Evolutionary conservation across 2,888 invertebrate species (phyloP), one percentile per base, ranked within the genome.

Genomic region (Deroplatys truncata): DNA sequence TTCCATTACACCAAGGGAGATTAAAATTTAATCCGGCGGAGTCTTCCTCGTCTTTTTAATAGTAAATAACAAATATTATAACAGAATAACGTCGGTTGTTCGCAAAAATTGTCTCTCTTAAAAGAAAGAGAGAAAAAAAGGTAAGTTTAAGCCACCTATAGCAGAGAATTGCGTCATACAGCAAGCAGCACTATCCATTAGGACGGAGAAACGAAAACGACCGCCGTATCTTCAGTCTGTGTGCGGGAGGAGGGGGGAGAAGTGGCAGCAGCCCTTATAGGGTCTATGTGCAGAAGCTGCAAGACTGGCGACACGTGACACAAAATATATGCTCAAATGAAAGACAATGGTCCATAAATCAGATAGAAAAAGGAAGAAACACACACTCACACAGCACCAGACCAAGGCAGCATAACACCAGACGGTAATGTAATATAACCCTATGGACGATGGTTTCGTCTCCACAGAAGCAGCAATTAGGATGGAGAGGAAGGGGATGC

Each of bases 311-410:
- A 84, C 88, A 89, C 89, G 89, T 89, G 90, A 89, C 90, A 88
- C 93, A 93, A 93, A 93, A 93, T 93, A 93, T 93, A 93, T 93
- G 93, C 92, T 93, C 93, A 93, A 93, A 93, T 93, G 93, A 93
- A 93, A 93, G 93, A 94, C 94, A 94, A 94, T 94, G 93, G 93
- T 92, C 93, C 92, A 93, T 94, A 94, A 94, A 94, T 94, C 93
- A 93, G 92, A 91, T 89, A 83, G 89, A 86, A 89, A 90, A 89
- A 90, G 90, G 88, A 86, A 89, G 43, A 85, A 87, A 72, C 56
- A 72, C 56, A 72, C 56, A 86, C 84, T 43, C 85, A 72, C 31
- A 84, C 29, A 84, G 35, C 9, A 35, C 49, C 82, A 35, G 83
- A 87, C 1, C 82, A 83, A 28, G 84, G 29, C 28, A 82, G 31